These are phyloP conservation scores for Microctenopoma stevenorrisi DNA, from an alignment of 2,797 vertebrate genomes.

Conservation along the genomic window DNA sequence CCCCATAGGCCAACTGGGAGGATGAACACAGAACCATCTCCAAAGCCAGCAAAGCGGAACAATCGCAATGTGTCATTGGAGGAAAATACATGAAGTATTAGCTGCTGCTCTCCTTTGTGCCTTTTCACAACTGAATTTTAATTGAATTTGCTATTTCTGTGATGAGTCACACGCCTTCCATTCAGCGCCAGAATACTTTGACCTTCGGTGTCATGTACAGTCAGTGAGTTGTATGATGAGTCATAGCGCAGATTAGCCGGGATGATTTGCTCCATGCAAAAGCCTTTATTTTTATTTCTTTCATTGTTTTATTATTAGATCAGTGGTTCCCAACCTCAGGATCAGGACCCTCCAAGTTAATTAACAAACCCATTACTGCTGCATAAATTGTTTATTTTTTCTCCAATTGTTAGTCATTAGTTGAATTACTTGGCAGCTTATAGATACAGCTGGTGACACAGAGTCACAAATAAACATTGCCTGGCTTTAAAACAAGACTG, in stretches of 20 bases:
- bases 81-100: slow-evolving; percentile 65
- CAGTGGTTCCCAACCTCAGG: not conserved
- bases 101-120: slow-evolving; percentile 67
- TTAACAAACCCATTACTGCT: not conserved
- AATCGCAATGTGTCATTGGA: slow-evolving; percentile 75
- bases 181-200: slow-evolving; percentile 56
- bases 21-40: slow-evolving; percentile 69
- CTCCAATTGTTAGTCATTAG: not conserved
- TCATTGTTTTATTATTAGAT: slow-evolving; percentile 8
- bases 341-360: not conserved
- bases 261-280: slow-evolving; percentile 56
- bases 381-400: not conserved
- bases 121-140: slow-evolving; percentile 68
- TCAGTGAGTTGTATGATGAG: slow-evolving; percentile 71
- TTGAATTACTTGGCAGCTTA: not conserved
- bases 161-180: slow-evolving; percentile 70
- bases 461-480: not conserved
- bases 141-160: slow-evolving; percentile 69
- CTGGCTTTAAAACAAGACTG: no score
- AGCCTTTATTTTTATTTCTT: slow-evolving; percentile 18
- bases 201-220: slow-evolving; percentile 71
- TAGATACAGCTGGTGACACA: slow-evolving; percentile 2
- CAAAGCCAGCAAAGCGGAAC: slow-evolving; percentile 63
- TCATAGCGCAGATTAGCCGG: slow-evolving; percentile 63
- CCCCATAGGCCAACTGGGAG: slow-evolving; percentile 74